A percentile compares a stretch with the other conserved stretches of the same genome.
Conservation (phyloP, 2,797 vertebrate genomes). For the Chaenodraco wilsoni region DNA sequence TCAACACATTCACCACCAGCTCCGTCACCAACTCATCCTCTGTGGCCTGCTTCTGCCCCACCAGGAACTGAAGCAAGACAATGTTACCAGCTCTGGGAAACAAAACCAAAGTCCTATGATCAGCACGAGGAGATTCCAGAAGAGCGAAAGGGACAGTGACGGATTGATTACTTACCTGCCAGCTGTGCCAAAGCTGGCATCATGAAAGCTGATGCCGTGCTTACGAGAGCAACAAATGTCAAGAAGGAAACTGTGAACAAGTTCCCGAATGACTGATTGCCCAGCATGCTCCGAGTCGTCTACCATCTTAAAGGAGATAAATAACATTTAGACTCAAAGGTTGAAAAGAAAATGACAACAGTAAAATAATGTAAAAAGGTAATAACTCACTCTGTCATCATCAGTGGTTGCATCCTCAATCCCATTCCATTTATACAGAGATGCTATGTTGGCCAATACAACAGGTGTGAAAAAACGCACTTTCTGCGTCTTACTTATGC, state of each 20-base stretch:
- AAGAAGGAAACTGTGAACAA: conserved; percentile 90
- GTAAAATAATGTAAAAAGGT: not conserved
- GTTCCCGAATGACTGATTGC: conserved; percentile 82
- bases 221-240: conserved; percentile 95
- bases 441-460: conserved; percentile 87
- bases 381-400: conserved; percentile 77
- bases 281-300: conserved; percentile 79
- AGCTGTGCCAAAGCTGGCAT: conserved; percentile 90
- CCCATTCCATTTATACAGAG: conserved; percentile 93
- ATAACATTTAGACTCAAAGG: not conserved
- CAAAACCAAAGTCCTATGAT: not conserved
- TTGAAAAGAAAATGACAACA: not conserved
- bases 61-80: conserved; percentile 91
- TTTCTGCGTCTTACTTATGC: conserved; percentile 94
- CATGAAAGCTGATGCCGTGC: conserved; percentile 93
- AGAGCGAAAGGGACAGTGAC: not conserved
- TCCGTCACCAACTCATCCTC: conserved; percentile 91
- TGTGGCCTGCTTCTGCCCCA: conserved; percentile 89
- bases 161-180: conserved; percentile 82
- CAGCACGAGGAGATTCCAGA: not conserved
- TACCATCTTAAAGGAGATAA: conserved; percentile 33
- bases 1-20: conserved; percentile 89
- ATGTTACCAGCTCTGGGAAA: conserved; percentile 88
- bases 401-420: conserved; percentile 85
- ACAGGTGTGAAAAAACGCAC: conserved; percentile 91